These are phyloP conservation scores for Stercorarius parasiticus DNA, from an alignment of 2,113 vertebrate species.

Conservation along the genomic window DNA sequence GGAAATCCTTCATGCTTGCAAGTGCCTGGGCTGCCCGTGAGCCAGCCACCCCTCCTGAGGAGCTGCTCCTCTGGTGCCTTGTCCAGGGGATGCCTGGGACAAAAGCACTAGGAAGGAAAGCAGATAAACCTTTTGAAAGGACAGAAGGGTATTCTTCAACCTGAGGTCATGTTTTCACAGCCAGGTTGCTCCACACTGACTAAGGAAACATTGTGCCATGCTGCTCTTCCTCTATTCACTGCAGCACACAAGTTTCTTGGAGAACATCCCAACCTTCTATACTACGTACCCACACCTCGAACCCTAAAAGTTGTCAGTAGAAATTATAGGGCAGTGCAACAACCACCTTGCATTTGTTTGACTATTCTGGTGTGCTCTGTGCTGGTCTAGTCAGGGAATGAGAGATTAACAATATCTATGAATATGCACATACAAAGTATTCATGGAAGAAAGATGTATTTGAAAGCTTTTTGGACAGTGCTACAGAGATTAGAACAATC, in stretches of 20 bases:
- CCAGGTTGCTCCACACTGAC: background rate
- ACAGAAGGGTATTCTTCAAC: background rate
- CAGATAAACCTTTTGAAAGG: background rate
- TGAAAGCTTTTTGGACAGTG: background rate
- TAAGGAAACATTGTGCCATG: background rate
- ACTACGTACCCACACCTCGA: accelerated
- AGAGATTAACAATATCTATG: background rate
- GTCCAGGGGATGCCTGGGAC: background rate
- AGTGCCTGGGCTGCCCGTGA: no score
- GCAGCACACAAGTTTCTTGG: accelerated
- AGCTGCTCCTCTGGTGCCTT: background rate
- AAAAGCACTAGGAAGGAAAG: background rate
- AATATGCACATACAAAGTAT: background rate
- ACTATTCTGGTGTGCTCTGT: background rate
- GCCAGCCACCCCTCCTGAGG: background rate
- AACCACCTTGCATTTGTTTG: background rate
- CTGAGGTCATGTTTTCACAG: background rate
- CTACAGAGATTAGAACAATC: background rate
- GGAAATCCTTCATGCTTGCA: background rate
- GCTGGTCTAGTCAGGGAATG: background rate
- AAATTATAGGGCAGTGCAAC: background rate
- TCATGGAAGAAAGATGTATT: background rate
- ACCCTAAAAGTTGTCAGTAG: background rate
- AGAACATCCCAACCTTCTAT: background rate
- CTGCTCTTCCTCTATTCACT: background rate